A percentile compares a stretch with the other conserved stretches of the same genome.
Evolutionary conservation across 2,888 invertebrate genomes (phyloP).

Genomic region (Cabera pusaria): DNA sequence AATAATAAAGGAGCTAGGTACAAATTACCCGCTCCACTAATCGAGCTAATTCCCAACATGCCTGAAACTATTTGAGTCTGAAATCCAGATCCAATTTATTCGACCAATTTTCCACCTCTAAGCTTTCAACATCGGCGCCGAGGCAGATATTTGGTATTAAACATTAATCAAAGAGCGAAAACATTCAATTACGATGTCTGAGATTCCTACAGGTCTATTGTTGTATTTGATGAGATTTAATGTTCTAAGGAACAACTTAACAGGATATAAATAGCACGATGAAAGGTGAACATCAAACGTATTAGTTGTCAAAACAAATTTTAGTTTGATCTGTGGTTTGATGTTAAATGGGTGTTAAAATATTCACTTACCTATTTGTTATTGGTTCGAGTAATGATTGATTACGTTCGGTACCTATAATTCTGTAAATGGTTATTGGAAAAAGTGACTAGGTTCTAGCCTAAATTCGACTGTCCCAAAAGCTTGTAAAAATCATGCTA

Average conservation of each 20-base stretch:
- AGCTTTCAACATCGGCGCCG: constrained; percentile 1
- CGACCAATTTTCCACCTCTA: constrained; percentile 1
- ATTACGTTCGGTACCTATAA: too few relatives aligned
- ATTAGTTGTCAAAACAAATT: constrained; percentile 11
- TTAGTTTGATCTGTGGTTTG: too few relatives aligned
- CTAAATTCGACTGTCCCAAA: too few relatives aligned
- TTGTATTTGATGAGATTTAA: constrained; percentile 7
- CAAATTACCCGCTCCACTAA: constrained; percentile 6
- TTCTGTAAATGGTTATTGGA: too few relatives aligned
- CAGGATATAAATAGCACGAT: background rate
- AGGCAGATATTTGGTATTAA: constrained; percentile 5
- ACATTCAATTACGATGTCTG: constrained; percentile 5
- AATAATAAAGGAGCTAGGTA: too few relatives aligned
- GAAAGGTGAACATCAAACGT: constrained; percentile 16
- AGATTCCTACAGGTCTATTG: constrained; percentile 3
- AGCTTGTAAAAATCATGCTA: too few relatives aligned
- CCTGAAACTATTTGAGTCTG: constrained; percentile 5
- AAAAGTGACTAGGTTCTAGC: too few relatives aligned
- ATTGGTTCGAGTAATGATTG: too few relatives aligned
- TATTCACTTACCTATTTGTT: too few relatives aligned
- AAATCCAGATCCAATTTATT: constrained; percentile 14
- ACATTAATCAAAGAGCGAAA: constrained; percentile 6
- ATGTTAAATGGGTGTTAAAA: too few relatives aligned
- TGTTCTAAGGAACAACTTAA: too few relatives aligned
- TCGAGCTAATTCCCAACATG: constrained; percentile 11